phyloP scores from a whole-genome alignment of 2,797 vertebrate species.

The Prionace glauca region DNA sequence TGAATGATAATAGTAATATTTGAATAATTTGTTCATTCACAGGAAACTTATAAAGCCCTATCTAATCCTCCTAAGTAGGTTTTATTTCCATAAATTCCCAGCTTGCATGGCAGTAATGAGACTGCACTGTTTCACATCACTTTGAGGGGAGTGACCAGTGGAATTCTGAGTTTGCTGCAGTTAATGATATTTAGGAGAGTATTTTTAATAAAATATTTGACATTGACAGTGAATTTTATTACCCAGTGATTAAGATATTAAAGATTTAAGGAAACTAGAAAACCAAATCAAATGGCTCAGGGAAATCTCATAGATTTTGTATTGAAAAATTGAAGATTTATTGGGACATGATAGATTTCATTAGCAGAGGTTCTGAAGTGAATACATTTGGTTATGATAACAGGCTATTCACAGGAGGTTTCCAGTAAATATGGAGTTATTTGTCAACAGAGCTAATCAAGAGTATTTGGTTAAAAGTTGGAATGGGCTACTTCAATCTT shows the following conservation, averaged over 20 bases:
- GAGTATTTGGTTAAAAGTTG: neutral
- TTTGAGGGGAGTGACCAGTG: neutral
- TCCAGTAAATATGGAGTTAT: neutral
- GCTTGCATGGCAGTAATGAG: neutral
- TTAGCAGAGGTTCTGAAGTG: neutral
- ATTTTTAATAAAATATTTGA: neutral
- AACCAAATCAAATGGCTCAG: neutral
- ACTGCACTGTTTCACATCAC: neutral
- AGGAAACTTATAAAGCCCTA: neutral
- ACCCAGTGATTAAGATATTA: neutral
- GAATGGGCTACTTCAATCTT: neutral
- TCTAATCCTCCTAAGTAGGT: neutral
- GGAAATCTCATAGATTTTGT: neutral
- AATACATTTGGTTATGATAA: neutral
- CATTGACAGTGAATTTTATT: neutral
- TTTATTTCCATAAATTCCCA: neutral
- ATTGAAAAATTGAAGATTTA: neutral
- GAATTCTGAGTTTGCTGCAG: neutral
- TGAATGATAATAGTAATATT: neutral
- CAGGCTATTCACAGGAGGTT: neutral
- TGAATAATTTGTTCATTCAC: neutral
- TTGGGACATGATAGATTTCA: neutral
- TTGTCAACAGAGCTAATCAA: slow-evolving; percentile 10
- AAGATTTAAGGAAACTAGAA: neutral
- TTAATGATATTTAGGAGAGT: neutral